phyloP scores from a whole-genome alignment of 1,140 invertebrate genomes.

The Polypedilum vanderplanki region DNA sequence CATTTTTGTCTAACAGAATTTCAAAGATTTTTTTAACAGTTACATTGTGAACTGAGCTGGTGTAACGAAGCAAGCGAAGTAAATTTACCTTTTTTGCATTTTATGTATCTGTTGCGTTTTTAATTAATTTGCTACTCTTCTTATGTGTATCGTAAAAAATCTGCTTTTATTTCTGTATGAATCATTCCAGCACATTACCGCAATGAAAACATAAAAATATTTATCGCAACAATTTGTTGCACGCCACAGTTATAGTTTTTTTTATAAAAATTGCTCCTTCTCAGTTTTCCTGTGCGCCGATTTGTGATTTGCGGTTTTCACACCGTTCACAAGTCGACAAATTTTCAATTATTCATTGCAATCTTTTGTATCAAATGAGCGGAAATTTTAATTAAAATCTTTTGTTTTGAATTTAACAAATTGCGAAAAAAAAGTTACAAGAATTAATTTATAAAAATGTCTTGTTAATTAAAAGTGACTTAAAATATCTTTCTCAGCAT shows the following conservation, averaged over 20 bases:
- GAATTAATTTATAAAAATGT: no score
- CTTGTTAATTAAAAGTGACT: no score
- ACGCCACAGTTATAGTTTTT: neutral
- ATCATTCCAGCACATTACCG: neutral
- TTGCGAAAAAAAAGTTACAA: no score
- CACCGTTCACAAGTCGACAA: no score
- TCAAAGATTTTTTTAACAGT: neutral
- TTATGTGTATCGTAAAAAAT: neutral
- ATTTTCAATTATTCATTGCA: no score
- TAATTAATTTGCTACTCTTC: constrained; percentile 19
- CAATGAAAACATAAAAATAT: neutral
- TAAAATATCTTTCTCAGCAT: no score
- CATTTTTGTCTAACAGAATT: constrained; percentile 2
- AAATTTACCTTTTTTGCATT: neutral
- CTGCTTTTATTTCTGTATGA: neutral
- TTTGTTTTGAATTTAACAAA: no score
- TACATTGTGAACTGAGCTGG: neutral
- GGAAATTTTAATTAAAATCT: no score
- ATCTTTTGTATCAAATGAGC: no score
- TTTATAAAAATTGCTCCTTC: no score
- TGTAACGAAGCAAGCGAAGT: neutral
- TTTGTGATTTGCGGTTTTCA: no score
- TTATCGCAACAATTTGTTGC: neutral
- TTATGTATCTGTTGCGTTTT: constrained; percentile 1
- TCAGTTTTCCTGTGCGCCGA: no score